Evolutionary conservation across 1,140 invertebrate species (phyloP).

Genomic region (Scaptomyza montana): DNA sequence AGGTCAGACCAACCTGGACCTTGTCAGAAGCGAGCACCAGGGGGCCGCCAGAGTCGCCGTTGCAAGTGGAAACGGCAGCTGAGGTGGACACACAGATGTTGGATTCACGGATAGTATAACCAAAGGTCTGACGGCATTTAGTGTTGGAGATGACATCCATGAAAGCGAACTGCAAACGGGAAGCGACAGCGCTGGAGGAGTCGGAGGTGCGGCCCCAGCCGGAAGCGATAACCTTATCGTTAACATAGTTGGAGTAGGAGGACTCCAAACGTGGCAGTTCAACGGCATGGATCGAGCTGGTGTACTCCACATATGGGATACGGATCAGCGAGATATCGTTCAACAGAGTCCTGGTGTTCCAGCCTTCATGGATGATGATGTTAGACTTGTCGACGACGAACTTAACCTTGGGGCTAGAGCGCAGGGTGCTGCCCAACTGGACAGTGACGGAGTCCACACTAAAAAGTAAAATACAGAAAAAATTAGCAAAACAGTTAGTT

Average conservation of each 20-base stretch:
- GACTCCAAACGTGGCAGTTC: conserved; percentile 48
- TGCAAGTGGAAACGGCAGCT: conserved; percentile 67
- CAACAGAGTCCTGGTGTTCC: conserved; percentile 80
- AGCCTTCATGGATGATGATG: conserved; percentile 83
- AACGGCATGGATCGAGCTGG: conserved; percentile 51
- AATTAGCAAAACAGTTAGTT: background rate
- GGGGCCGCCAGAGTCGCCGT: conserved; percentile 85
- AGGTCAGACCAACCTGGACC: conserved; percentile 84
- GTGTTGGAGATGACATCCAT: conserved; percentile 61
- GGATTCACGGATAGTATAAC: conserved; percentile 39
- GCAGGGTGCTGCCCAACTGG: conserved; percentile 55
- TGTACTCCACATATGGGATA: conserved; percentile 71
- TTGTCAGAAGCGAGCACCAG: conserved; percentile 65
- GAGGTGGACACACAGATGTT: conserved; percentile 71
- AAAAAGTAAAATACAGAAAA: background rate
- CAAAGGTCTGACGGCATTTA: conserved; percentile 48
- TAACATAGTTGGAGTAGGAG: conserved; percentile 51
- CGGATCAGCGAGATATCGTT: conserved; percentile 85
- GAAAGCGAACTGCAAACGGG: conserved; percentile 60
- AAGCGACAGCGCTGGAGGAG: conserved; percentile 64
- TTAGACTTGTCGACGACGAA: conserved; percentile 50
- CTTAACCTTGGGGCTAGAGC: conserved; percentile 64
- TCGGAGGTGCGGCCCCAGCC: conserved; percentile 80
- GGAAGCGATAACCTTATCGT: conserved; percentile 64
- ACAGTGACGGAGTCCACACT: conserved; percentile 65